Evolutionary conservation across 1,140 invertebrate genomes (phyloP).

Genomic region (Ceratina australensis): DNA sequence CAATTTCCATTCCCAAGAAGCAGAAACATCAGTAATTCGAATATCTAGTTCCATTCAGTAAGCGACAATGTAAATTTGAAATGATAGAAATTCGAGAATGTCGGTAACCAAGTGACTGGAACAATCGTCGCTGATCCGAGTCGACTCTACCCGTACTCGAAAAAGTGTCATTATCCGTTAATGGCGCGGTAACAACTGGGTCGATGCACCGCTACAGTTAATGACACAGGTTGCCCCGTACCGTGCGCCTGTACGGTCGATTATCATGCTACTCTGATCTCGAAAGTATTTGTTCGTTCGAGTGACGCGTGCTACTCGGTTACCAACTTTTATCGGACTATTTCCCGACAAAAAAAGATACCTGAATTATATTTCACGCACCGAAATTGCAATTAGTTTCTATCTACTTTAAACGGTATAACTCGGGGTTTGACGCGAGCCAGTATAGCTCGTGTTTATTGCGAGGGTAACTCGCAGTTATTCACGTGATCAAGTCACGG

Average conservation of each 20-base stretch:
- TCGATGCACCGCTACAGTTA: slow-evolving; percentile 55
- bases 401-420: no score
- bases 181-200: slow-evolving; percentile 59
- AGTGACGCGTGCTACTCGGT: neutral
- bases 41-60: neutral
- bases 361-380: neutral
- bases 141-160: slow-evolving; percentile 40
- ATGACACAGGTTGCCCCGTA: slow-evolving; percentile 56
- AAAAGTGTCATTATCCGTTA: slow-evolving; percentile 64
- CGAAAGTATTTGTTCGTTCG: slow-evolving; percentile 7
- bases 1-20: neutral
- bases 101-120: slow-evolving; percentile 22
- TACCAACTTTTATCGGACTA: neutral
- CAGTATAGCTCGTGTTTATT: neutral
- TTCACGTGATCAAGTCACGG: neutral
- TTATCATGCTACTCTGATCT: slow-evolving; percentile 22
- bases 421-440: neutral
- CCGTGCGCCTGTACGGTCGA: slow-evolving; percentile 7
- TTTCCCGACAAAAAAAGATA: neutral
- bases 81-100: neutral
- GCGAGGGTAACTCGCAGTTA: no score
- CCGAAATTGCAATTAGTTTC: no score
- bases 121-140: slow-evolving; percentile 54
- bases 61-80: neutral
- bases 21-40: neutral